Evolutionary conservation across 2,113 vertebrate genomes (phyloP).

Genomic region (Genyomyrus donnyi): DNA sequence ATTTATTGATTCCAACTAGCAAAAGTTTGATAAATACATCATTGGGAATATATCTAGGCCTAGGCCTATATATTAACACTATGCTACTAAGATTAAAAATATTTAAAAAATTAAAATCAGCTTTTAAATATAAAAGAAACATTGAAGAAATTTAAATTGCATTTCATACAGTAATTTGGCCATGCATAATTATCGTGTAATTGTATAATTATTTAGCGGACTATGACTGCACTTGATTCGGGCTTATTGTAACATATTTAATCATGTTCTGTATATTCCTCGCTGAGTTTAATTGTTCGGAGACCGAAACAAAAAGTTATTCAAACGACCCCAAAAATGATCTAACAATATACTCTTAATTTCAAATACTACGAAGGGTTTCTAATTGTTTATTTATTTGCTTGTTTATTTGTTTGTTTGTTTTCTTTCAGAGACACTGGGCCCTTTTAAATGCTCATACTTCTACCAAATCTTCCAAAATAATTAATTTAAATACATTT

Average conservation of each 20-base stretch:
- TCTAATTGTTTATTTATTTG: not conserved
- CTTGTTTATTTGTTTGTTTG: not conserved
- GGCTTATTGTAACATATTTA: not conserved
- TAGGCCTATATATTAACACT: not conserved
- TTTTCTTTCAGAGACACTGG: not conserved
- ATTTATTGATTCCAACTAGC: not conserved
- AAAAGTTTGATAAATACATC: not conserved
- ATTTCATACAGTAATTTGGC: not conserved
- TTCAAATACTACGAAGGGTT: not conserved
- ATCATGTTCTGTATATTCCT: not conserved
- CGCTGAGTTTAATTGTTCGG: not conserved
- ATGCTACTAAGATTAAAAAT: not conserved
- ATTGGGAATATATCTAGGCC: not conserved
- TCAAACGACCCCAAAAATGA: not conserved
- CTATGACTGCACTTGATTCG: not conserved
- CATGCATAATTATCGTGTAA: not conserved
- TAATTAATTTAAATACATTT: not conserved
- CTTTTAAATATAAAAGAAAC: not conserved
- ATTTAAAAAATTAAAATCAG: no score
- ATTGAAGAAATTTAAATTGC: not conserved
- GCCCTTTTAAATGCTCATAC: not conserved
- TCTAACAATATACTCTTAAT: not conserved
- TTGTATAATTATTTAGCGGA: not conserved
- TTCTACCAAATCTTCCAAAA: not conserved
- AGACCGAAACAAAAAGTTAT: not conserved